Percentiles rank a stretch among this genome's conserved stretches.
Evolutionary conservation across 1,140 invertebrate species (phyloP).

Genomic region (Chrysopa pallens): DNA sequence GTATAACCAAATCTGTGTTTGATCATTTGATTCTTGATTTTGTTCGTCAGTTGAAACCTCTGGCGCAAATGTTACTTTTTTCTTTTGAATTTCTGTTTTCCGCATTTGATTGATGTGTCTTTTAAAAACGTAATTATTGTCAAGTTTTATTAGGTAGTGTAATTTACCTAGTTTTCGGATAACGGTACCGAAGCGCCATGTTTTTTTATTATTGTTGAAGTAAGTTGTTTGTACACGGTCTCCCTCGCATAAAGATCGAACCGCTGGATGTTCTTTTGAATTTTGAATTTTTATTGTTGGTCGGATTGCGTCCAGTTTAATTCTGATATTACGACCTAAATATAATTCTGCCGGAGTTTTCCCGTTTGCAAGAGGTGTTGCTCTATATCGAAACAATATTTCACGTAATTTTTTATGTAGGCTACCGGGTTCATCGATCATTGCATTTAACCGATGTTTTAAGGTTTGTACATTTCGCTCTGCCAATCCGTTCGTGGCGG

Average conservation of each 20-base stretch:
- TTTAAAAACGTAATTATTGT: constrained; percentile 8
- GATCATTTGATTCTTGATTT: too few relatives aligned
- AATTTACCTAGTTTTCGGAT: constrained; percentile 5
- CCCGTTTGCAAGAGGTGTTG: constrained; percentile 6
- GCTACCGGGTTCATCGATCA: constrained; percentile 4
- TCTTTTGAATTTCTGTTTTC: not conserved
- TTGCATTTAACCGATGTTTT: constrained; percentile 11
- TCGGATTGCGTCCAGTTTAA: constrained; percentile 2
- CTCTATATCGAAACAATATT: constrained; percentile 12
- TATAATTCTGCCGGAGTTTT: constrained; percentile 5
- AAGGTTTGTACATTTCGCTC: constrained; percentile 18
- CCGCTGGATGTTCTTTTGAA: too few relatives aligned
- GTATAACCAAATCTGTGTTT: too few relatives aligned
- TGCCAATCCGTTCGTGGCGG: constrained; percentile 15
- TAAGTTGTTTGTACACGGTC: too few relatives aligned
- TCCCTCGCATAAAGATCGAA: too few relatives aligned
- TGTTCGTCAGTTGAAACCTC: too few relatives aligned
- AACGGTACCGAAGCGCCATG: too few relatives aligned
- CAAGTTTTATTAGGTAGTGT: constrained; percentile 9
- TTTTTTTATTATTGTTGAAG: too few relatives aligned
- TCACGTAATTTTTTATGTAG: constrained; percentile 7
- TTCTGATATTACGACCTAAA: constrained; percentile 5
- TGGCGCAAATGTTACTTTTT: too few relatives aligned
- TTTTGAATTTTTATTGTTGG: too few relatives aligned
- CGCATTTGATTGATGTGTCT: constrained; percentile 10